Percentiles rank a stretch among this genome's conserved stretches.
Evolutionary conservation across 2,888 invertebrate species (phyloP).

Genomic region (Germaria angustata): DNA sequence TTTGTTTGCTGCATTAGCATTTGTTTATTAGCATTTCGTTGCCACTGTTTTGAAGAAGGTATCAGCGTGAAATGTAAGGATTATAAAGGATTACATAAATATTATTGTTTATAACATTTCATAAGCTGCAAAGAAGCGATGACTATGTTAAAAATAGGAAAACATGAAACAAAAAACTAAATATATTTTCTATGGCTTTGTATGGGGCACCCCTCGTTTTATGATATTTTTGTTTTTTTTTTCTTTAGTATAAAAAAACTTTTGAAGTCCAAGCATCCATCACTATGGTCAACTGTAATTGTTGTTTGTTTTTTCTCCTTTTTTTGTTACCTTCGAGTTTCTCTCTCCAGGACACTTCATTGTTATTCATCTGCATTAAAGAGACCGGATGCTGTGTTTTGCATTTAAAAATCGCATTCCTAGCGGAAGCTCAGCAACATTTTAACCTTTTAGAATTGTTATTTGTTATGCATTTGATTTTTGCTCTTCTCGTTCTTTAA

Average conservation of each 20-base stretch:
- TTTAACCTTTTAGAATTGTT: constrained; percentile 62
- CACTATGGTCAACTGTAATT: constrained; percentile 36
- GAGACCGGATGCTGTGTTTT: constrained; percentile 35
- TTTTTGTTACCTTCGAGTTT: constrained; percentile 51
- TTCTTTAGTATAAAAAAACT: too few species aligned
- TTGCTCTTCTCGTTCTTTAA: constrained; percentile 10
- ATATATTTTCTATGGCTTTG: too few species aligned
- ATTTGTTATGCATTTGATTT: constrained; percentile 59
- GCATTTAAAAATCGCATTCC: not conserved
- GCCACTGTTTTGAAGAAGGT: not conserved
- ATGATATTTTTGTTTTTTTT: too few species aligned
- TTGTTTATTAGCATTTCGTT: constrained; percentile 17
- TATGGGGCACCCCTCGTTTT: too few species aligned
- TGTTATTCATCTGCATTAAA: constrained; percentile 11
- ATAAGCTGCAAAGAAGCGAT: not conserved
- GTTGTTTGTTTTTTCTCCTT: constrained; percentile 58
- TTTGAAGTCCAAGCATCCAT: constrained; percentile 39
- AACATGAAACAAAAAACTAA: too few species aligned
- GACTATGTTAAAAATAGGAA: too few species aligned
- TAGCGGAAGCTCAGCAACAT: constrained; percentile 53
- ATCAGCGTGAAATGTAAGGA: not conserved
- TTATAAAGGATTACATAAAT: not conserved
- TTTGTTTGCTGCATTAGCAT: not conserved
- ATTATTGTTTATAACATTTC: not conserved
- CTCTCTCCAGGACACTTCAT: not conserved